Percentiles rank a stretch among this genome's conserved stretches.
Conservation (phyloP, 1,140 invertebrate species). For the honey bee (Apis mellifera) region DNA sequence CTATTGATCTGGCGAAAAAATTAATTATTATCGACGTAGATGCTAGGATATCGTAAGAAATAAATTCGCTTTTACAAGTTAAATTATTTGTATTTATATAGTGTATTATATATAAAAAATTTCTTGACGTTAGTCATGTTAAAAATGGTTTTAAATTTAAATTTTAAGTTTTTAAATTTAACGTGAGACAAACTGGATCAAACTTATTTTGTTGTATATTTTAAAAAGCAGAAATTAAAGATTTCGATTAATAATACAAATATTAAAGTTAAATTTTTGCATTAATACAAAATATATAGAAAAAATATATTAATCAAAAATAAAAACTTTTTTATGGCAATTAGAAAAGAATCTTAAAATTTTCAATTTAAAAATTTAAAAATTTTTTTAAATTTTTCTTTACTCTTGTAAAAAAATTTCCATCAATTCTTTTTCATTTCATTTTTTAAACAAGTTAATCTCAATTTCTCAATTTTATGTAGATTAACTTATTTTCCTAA, state of each 20-base stretch:
- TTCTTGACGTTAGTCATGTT: too few species aligned
- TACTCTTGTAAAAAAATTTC: neutral
- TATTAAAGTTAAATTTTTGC: too few species aligned
- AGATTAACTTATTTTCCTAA: too few species aligned
- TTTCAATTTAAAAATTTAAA: neutral
- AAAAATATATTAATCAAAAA: too few species aligned
- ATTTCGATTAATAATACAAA: too few species aligned
- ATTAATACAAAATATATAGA: too few species aligned
- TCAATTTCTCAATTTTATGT: neutral
- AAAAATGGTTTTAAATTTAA: too few species aligned
- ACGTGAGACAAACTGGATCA: too few species aligned
- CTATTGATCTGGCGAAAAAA: conserved; percentile 17
- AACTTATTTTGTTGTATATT: too few species aligned
- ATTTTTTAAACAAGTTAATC: neutral
- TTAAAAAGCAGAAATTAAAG: too few species aligned
- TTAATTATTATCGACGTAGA: conserved; percentile 34
- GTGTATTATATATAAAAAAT: neutral
- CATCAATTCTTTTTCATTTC: neutral
- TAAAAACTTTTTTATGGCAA: too few species aligned
- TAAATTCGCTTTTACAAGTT: conserved; percentile 13
- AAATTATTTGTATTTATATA: neutral
- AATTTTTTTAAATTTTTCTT: neutral
- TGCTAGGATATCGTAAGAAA: conserved; percentile 8
- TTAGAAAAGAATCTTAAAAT: neutral
- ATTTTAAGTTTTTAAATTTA: too few species aligned